These are phyloP conservation scores for Syngnathus floridae DNA, from an alignment of 2,113 vertebrate genomes.

Conservation along the genomic window DNA sequence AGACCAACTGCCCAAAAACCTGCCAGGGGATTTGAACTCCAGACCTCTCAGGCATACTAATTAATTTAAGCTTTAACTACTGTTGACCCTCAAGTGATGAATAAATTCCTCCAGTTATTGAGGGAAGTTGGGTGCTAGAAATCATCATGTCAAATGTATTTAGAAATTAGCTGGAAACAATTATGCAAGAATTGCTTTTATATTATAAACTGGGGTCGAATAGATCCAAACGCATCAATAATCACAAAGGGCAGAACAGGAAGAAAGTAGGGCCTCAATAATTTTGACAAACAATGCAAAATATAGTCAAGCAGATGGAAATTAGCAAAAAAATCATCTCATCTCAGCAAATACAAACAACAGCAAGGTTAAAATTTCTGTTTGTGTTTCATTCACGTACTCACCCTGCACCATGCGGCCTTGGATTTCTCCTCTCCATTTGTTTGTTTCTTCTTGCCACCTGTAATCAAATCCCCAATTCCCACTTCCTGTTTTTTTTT, in stretches of 20 bases:
- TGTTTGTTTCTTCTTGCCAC: background rate
- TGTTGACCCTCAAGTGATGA: background rate
- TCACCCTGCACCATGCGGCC: too few species aligned
- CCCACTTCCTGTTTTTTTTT: background rate
- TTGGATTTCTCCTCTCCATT: background rate
- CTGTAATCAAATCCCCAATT: background rate
- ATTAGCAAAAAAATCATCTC: too few species aligned
- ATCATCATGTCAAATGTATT: background rate
- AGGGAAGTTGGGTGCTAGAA: background rate
- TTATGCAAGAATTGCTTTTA: background rate
- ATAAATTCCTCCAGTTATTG: background rate
- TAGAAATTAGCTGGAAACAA: too few species aligned
- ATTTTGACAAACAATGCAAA: too few species aligned
- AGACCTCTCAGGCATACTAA: background rate
- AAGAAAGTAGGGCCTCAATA: too few species aligned
- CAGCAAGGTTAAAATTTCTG: background rate
- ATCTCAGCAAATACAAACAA: background rate
- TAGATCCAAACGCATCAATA: too few species aligned
- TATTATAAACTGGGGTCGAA: too few species aligned
- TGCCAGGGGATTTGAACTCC: background rate
- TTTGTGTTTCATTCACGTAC: background rate
- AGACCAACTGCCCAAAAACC: background rate
- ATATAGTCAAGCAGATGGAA: too few species aligned
- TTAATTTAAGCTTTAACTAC: background rate
- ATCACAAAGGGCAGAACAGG: too few species aligned